Evolutionary conservation across 2,113 vertebrate genomes (phyloP), one percentile per base, ranked within the genome.

Genomic region (Symphodus melops): DNA sequence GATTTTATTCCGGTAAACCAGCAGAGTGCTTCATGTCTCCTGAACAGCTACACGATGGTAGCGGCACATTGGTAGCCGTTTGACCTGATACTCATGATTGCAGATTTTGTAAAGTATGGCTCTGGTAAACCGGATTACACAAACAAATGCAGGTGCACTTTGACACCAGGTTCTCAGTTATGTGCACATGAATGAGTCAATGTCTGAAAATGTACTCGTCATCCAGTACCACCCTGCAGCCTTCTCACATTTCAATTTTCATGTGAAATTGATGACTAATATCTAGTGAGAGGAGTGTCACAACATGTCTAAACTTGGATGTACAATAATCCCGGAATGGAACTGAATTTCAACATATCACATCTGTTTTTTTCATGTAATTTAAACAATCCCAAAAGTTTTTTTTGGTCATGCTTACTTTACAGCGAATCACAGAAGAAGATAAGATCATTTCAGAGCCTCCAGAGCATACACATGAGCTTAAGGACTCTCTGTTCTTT

Each of bases 1-100:
- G 68, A 74, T 57, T 65, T 0, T 19, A 25, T 12, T 57, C 69
- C 84, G 80, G 80, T 62, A 48, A 60, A 71, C 60, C 70, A 5
- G 37, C 25, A 77, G 67, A 61, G 49, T 14, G 41, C 61, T 14
- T 49, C 59, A 54, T 68, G 60, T 76, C 61, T 84, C 21, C 54
- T 65, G 55, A 69, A 25, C 61, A 2, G 66, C 20, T 80, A 79
- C 72, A 67, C 37, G 16, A 54, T 42, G 5, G 28, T 53, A 42
- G 42, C 58, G 28, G 51, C 51, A 67, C 67, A 76, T 8, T 72
- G 20, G 33, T 60, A 13, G 9, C 12, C 48, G 49, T 66, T 14
- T 16, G 56, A 55, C 33, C 42, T 77, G 11, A 48, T 46, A 57
- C 23, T 41, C 19, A 25, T 63, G 25, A 33, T 17, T 11, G 39